Conservation (phyloP, 37 sponge, comb jelly and placozoan species). For the Aplysina aerophoba region DNA sequence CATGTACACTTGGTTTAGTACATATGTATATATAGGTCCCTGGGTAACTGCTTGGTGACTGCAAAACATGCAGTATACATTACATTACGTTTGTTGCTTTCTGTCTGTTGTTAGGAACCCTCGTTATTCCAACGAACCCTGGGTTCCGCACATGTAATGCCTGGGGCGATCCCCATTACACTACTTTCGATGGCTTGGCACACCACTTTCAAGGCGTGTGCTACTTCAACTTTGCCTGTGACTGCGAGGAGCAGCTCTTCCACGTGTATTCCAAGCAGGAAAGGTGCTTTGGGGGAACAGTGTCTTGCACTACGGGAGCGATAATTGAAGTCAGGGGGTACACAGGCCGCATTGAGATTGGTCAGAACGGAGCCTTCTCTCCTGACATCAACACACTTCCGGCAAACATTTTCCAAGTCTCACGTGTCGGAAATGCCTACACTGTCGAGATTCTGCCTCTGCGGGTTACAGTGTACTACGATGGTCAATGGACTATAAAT, state of each 20-base stretch:
- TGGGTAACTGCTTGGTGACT: no score
- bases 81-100: no score
- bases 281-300: neutral
- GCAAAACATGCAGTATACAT: no score
- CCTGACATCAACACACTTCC: constrained; percentile 3
- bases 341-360: neutral
- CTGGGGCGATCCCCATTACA: neutral
- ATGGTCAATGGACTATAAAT: neutral
- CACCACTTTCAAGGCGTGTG: constrained; percentile 24
- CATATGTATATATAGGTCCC: no score
- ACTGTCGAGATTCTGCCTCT: neutral
- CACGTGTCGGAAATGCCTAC: neutral
- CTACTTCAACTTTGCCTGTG: neutral
- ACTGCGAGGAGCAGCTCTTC: neutral
- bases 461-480: neutral
- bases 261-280: neutral
- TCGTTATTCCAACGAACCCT: no score
- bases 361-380: neutral
- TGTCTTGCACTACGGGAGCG: neutral
- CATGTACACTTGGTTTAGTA: no score
- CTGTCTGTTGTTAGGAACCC: no score
- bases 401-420: neutral
- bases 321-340: neutral
- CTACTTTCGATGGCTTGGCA: constrained; percentile 3
- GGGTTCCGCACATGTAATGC: neutral